phyloP scores from a whole-genome alignment of 2,113 vertebrate genomes.

The Anser cygnoides region DNA sequence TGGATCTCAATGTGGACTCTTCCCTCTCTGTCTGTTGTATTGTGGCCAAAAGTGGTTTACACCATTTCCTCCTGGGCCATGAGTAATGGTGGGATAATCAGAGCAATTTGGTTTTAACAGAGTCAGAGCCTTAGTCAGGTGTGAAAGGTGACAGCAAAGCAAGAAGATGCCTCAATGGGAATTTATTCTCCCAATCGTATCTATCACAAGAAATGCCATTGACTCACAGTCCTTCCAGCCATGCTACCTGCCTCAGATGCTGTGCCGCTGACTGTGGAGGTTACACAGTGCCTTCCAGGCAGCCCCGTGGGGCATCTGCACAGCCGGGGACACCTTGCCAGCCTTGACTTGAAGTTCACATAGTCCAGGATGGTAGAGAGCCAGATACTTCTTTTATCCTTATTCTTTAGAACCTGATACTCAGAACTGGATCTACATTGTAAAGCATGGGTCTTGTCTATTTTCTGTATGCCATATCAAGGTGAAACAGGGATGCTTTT shows the following conservation, averaged over 20 bases:
- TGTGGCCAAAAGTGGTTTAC: background rate
- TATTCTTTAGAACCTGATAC: background rate
- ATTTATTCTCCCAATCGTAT: background rate
- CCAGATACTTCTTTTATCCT: background rate
- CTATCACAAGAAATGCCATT: background rate
- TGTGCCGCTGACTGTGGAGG: rapidly evolving
- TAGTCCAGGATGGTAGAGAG: background rate
- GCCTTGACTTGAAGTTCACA: background rate
- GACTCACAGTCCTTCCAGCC: background rate
- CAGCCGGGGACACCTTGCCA: background rate
- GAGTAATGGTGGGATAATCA: background rate
- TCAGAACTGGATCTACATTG: background rate
- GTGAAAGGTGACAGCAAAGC: background rate
- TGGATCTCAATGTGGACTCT: background rate
- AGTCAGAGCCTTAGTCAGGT: background rate
- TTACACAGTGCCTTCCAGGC: background rate
- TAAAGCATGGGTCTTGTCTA: background rate
- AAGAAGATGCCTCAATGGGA: background rate
- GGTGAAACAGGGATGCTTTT: rapidly evolving
- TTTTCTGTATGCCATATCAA: background rate
- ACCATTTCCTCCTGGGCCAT: background rate
- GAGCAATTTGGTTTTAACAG: background rate
- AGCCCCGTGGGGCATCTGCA: background rate
- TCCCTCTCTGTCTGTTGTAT: background rate
- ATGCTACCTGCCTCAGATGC: background rate